These are phyloP conservation scores for Bombus cullumanus DNA, from an alignment of 1,140 invertebrate species.

Conservation along the genomic window DNA sequence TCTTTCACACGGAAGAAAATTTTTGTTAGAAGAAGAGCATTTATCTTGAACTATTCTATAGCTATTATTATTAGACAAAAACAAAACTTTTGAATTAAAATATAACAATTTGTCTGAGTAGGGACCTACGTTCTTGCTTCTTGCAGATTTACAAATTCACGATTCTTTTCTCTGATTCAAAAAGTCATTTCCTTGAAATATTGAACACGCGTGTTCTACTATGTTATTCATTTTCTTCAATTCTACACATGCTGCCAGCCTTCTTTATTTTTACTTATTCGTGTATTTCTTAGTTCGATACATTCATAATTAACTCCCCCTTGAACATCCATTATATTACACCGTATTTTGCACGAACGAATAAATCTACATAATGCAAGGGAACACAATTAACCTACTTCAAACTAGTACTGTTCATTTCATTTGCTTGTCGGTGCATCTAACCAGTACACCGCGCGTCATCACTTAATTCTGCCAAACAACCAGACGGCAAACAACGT, in stretches of 20 bases:
- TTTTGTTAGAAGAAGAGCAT: too few species aligned
- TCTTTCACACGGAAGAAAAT: too few species aligned
- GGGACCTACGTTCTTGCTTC: too few species aligned
- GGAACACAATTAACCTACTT: neutral
- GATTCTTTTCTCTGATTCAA: too few species aligned
- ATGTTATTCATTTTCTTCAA: neutral
- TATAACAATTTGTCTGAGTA: too few species aligned
- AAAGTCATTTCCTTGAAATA: neutral
- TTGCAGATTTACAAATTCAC: too few species aligned
- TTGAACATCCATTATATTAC: neutral
- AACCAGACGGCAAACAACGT: constrained; percentile 9
- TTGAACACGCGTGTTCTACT: neutral
- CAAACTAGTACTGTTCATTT: neutral
- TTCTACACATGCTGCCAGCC: too few species aligned
- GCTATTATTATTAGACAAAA: too few species aligned
- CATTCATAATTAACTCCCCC: neutral
- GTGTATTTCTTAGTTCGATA: neutral
- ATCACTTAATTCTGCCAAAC: neutral
- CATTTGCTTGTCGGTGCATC: neutral
- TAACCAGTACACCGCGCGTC: neutral
- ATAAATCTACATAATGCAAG: neutral
- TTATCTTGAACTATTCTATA: too few species aligned
- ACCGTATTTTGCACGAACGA: neutral
- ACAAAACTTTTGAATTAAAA: too few species aligned
- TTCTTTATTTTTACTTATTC: neutral